These are phyloP conservation scores for Tachyglossus aculeatus DNA, from an alignment of 2,797 vertebrate genomes.

Conservation along the genomic window DNA sequence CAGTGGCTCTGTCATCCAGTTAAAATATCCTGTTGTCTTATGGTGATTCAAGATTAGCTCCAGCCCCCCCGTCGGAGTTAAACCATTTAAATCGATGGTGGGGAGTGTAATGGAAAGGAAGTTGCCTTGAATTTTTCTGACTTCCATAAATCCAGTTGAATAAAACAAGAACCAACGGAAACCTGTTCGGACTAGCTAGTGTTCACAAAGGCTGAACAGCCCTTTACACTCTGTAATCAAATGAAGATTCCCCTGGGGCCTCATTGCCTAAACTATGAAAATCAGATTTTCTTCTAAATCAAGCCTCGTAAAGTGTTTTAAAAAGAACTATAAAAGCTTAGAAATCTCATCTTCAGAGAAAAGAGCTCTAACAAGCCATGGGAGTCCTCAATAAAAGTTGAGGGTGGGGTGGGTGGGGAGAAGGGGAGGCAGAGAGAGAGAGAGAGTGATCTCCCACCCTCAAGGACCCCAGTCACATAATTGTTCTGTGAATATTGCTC, in stretches of 20 bases:
- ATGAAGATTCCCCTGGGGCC: conserved; percentile 1
- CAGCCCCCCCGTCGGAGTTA: no score
- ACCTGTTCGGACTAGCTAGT: background rate
- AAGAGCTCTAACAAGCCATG: background rate
- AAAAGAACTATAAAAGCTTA: conserved; percentile 21
- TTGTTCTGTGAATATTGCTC: no score
- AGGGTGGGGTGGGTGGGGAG: background rate
- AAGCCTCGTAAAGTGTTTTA: conserved; percentile 18
- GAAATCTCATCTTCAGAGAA: conserved; percentile 3
- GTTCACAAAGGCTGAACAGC: background rate
- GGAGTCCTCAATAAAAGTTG: background rate
- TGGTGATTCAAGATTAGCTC: no score
- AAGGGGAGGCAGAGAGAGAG: background rate
- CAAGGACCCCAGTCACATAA: no score
- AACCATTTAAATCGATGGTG: no score
- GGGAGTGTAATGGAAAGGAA: no score
- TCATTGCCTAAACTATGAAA: conserved; percentile 12
- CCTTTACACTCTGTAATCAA: conserved; percentile 4
- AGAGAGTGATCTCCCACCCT: background rate
- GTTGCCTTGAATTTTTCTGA: fast-evolving
- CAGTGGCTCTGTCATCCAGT: no score
- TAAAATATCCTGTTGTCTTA: no score
- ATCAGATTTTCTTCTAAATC: conserved; percentile 47
- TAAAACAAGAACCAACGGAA: background rate
- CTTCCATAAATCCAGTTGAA: background rate